phyloP scores from a whole-genome alignment of 2,888 invertebrate genomes.

The Cecidostiba fungosa region DNA sequence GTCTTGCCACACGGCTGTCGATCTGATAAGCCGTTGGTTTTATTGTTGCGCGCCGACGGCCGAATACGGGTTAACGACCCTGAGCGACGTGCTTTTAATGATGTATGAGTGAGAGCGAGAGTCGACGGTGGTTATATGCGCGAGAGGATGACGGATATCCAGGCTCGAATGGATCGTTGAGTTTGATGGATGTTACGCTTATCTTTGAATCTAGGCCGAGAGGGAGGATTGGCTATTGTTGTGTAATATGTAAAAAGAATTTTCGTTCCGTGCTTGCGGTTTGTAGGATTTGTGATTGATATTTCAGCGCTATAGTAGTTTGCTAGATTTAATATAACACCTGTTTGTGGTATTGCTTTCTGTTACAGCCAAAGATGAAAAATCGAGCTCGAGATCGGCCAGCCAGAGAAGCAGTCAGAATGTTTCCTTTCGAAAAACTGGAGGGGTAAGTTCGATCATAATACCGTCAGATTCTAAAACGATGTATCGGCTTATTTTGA shows the following conservation, averaged over 20 bases:
- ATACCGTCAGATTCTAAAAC: neutral
- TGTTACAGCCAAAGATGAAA: conserved; percentile 78
- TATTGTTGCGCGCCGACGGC: conserved; percentile 2
- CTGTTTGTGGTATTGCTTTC: neutral
- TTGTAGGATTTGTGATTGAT: neutral
- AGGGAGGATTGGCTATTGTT: neutral
- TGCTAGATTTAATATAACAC: neutral
- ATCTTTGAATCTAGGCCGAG: conserved; percentile 6
- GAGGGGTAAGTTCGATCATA: conserved; percentile 76
- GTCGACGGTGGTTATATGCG: neutral
- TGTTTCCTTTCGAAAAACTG: conserved; percentile 76
- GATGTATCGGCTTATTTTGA: neutral
- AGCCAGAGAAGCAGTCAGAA: conserved; percentile 76
- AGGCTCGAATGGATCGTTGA: neutral
- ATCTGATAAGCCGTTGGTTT: conserved; percentile 33
- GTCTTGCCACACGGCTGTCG: neutral
- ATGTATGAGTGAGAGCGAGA: neutral
- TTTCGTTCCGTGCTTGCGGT: neutral
- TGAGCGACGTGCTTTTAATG: conserved; percentile 3
- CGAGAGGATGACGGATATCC: neutral
- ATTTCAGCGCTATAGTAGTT: neutral
- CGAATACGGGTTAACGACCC: conserved; percentile 11
- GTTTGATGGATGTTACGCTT: conserved; percentile 2
- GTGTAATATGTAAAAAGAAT: neutral
- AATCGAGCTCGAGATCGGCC: conserved; percentile 73